These are phyloP conservation scores for Nemoura dubitans DNA, from an alignment of 2,888 invertebrate genomes.

Conservation along the genomic window DNA sequence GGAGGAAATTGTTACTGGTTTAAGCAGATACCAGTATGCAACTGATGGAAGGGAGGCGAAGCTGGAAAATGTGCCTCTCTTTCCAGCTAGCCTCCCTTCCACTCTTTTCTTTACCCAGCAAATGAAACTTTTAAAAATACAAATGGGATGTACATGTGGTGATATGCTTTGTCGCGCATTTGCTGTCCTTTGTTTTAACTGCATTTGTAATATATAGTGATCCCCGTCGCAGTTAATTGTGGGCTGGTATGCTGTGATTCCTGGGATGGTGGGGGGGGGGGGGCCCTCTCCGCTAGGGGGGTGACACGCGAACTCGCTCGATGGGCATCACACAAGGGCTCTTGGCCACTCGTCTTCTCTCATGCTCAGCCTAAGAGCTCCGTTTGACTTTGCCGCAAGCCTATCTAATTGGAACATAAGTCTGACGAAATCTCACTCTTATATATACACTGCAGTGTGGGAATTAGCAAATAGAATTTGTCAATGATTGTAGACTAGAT, in stretches of 20 bases:
- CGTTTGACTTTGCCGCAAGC: conserved; percentile 37
- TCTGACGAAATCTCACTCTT: not conserved
- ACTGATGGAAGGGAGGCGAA: too few species aligned
- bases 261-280: not conserved
- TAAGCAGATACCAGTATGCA: too few species aligned
- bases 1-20: too few species aligned
- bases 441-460: too few species aligned
- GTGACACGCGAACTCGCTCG: not conserved
- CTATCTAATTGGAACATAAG: conserved; percentile 30
- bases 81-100: too few species aligned
- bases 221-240: conserved; percentile 16
- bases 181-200: too few species aligned
- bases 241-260: not conserved
- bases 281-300: not conserved
- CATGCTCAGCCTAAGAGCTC: not conserved
- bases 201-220: not conserved
- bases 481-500: not conserved
- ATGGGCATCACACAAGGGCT: not conserved
- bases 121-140: too few species aligned
- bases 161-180: too few species aligned
- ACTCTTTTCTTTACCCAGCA: too few species aligned
- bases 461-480: conserved; percentile 3
- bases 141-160: too few species aligned
- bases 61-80: too few species aligned
- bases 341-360: conserved; percentile 16